These are phyloP conservation scores for Andrena praecox DNA, from an alignment of 2,888 invertebrate genomes.

Conservation along the genomic window DNA sequence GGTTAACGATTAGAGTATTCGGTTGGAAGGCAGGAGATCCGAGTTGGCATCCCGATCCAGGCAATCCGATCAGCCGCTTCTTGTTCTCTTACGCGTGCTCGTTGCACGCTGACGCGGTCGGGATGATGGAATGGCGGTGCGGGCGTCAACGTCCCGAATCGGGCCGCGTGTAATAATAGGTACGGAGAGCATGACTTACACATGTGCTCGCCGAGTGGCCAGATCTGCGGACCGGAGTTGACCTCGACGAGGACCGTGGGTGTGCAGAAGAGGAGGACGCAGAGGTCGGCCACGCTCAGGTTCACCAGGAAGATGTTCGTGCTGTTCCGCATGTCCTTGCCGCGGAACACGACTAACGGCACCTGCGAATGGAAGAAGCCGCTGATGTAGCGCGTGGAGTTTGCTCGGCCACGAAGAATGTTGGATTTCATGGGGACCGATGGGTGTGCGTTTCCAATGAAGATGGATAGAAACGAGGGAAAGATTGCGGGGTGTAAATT, in stretches of 20 bases:
- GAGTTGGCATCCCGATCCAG: too few species aligned
- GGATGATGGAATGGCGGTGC: not conserved
- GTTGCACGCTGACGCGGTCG: too few species aligned
- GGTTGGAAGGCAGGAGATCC: too few species aligned
- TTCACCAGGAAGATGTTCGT: constrained; percentile 98
- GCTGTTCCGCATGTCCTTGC: constrained; percentile 97
- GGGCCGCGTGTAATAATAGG: constrained; percentile 38
- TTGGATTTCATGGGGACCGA: too few species aligned
- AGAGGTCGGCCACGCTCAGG: constrained; percentile 95
- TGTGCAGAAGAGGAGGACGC: constrained; percentile 96
- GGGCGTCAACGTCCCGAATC: constrained; percentile 11
- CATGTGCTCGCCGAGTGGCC: constrained; percentile 96
- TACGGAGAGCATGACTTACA: constrained; percentile 90
- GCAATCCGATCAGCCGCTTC: too few species aligned
- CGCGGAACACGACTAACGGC: constrained; percentile 95
- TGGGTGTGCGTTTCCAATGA: too few species aligned
- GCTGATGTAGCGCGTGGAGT: not conserved
- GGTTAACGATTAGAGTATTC: too few species aligned
- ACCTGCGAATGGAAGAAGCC: constrained; percentile 42
- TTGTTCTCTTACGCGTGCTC: too few species aligned
- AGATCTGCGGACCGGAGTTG: constrained; percentile 95
- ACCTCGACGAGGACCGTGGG: constrained; percentile 98
- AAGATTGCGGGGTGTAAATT: too few species aligned
- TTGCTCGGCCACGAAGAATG: not conserved
- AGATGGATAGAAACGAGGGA: too few species aligned